Evolutionary conservation across 1,140 invertebrate species (phyloP).

Genomic region (Grapholita molesta): DNA sequence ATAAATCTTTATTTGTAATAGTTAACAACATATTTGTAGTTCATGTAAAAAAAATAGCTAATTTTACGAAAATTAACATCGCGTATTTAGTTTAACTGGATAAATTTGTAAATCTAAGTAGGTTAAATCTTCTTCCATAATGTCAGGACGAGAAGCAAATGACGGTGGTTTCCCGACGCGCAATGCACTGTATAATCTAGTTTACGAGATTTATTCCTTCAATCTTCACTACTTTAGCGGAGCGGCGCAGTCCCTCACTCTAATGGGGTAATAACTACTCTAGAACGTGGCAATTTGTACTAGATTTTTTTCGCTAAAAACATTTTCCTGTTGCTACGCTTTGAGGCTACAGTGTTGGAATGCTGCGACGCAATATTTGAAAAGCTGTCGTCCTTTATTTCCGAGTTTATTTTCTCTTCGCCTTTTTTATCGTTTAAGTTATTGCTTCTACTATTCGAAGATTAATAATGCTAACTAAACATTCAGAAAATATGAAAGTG

Average conservation of each 20-base stretch:
- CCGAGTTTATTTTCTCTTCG: not conserved
- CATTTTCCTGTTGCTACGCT: constrained; percentile 37
- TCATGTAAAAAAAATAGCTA: too few relatives aligned
- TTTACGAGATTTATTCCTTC: constrained; percentile 48
- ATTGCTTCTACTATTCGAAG: too few relatives aligned
- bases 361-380: constrained; percentile 28
- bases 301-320: constrained; percentile 49
- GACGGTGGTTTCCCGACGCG: constrained; percentile 15
- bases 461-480: too few relatives aligned
- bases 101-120: not conserved
- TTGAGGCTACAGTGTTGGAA: constrained; percentile 23
- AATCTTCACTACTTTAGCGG: constrained; percentile 41
- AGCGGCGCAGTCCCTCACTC: constrained; percentile 42
- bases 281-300: constrained; percentile 53
- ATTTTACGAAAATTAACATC: too few relatives aligned
- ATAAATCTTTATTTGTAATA: too few relatives aligned
- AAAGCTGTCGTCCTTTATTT: constrained; percentile 18
- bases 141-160: not conserved
- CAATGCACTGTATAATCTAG: constrained; percentile 34
- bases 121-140: not conserved
- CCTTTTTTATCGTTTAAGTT: too few relatives aligned
- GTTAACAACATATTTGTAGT: too few relatives aligned
- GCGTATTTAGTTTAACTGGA: too few relatives aligned
- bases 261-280: constrained; percentile 62
- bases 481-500: too few relatives aligned